Conservation (phyloP, 2,888 invertebrate species). For the Hypselothyrea guttata region DNA sequence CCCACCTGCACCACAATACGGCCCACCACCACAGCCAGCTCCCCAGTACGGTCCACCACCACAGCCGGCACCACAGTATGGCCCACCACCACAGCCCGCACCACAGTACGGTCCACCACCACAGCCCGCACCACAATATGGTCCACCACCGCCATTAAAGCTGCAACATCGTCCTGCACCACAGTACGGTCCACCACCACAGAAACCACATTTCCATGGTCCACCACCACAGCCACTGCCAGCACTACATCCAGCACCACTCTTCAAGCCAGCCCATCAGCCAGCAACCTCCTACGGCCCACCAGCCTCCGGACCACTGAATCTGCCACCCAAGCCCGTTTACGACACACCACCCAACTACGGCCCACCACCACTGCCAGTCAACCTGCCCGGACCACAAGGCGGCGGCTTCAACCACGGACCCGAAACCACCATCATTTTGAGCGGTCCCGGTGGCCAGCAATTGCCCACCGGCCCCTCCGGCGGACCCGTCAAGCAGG, state of each 20-base stretch:
- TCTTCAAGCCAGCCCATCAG: conserved; percentile 69
- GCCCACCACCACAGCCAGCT: conserved; percentile 57
- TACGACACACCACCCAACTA: conserved; percentile 82
- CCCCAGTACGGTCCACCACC: conserved; percentile 55
- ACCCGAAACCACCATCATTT: conserved; percentile 73
- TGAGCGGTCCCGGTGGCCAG: conserved; percentile 37
- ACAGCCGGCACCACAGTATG: conserved; percentile 61
- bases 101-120: conserved; percentile 83
- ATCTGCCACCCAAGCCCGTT: conserved; percentile 80
- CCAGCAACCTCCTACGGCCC: conserved; percentile 77
- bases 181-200: conserved; percentile 44
- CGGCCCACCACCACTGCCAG: conserved; percentile 79
- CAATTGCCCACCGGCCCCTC: conserved; percentile 83
- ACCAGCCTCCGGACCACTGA: conserved; percentile 76
- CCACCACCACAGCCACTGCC: conserved; percentile 78
- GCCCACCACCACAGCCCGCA: conserved; percentile 80
- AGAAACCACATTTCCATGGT: conserved; percentile 65
- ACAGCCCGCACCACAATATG: conserved; percentile 65
- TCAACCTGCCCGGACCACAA: conserved; percentile 73
- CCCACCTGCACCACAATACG: conserved; percentile 75
- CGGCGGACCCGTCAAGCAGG: conserved; percentile 86
- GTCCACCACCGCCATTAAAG: conserved; percentile 54
- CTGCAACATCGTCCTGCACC: conserved; percentile 53
- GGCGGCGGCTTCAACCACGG: conserved; percentile 53
- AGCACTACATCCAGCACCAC: conserved; percentile 74